phyloP scores from a whole-genome alignment of 2,888 invertebrate species.

The Ectemnius cavifrons region DNA sequence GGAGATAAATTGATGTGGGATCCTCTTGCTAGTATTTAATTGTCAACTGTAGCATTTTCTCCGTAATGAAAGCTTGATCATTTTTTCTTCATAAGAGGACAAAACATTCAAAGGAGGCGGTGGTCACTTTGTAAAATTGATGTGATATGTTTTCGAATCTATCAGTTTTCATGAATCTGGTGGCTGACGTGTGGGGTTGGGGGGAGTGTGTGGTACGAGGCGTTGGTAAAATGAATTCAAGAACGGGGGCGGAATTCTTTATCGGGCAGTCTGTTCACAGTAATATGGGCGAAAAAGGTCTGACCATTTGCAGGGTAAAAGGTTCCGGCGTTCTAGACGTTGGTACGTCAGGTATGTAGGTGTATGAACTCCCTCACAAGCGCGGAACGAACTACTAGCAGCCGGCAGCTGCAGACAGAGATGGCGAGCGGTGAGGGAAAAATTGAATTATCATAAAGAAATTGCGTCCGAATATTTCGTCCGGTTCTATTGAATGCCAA shows the following conservation, averaged over 20 bases:
- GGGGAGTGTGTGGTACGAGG: neutral
- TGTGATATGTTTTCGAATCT: constrained; percentile 20
- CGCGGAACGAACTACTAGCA: neutral
- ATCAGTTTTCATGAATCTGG: constrained; percentile 52
- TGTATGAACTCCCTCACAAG: constrained; percentile 17
- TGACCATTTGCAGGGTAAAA: constrained; percentile 60
- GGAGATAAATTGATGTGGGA: constrained; percentile 64
- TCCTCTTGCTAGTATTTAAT: constrained; percentile 4
- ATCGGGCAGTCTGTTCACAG: constrained; percentile 42
- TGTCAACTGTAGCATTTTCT: too few relatives aligned
- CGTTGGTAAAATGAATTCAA: constrained; percentile 58
- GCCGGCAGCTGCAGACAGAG: constrained; percentile 3
- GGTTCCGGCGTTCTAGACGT: constrained; percentile 32
- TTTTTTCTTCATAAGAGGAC: too few relatives aligned
- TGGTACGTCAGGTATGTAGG: constrained; percentile 53
- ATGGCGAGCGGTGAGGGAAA: constrained; percentile 40
- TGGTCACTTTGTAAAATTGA: neutral
- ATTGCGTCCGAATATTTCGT: constrained; percentile 66
- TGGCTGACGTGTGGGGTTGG: neutral
- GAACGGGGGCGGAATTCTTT: constrained; percentile 53
- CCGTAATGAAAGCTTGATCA: too few relatives aligned
- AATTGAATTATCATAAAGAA: constrained; percentile 74
- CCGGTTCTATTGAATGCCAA: constrained; percentile 65
- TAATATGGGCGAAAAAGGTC: constrained; percentile 56
- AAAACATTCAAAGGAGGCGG: too few relatives aligned